Conservation (phyloP, 2,113 vertebrate species). For the Laticauda laticaudata region DNA sequence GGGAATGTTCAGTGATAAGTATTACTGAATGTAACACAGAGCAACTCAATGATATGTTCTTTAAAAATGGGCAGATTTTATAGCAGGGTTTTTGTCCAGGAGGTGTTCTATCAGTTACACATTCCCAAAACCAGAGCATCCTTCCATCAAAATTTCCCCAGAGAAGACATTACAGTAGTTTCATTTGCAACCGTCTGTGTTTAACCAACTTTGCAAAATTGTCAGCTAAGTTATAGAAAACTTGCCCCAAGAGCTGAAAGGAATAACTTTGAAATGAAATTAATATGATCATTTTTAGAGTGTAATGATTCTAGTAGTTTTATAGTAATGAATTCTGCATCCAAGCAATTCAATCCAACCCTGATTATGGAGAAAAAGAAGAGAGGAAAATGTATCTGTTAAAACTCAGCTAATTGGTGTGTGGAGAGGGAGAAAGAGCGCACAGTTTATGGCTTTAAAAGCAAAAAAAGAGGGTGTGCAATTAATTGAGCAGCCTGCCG, state of each 20-base stretch:
- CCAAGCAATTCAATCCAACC: not conserved
- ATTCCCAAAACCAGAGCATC: not conserved
- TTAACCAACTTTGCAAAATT: not conserved
- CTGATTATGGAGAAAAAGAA: not conserved
- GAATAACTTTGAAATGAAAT: slow-evolving; percentile 9
- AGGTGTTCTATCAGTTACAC: not conserved
- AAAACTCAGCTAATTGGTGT: slow-evolving; percentile 6
- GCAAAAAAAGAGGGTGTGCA: slow-evolving; percentile 6
- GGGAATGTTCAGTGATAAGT: not conserved
- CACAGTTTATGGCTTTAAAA: slow-evolving; percentile 11
- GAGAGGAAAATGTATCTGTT: not conserved
- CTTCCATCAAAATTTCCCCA: not conserved
- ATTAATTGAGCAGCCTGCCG: slow-evolving; percentile 10
- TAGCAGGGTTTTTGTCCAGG: not conserved
- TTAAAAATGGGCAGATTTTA: not conserved
- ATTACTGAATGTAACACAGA: not conserved
- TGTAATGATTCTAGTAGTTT: not conserved
- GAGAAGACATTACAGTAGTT: not conserved
- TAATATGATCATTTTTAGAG: not conserved
- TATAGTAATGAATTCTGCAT: not conserved
- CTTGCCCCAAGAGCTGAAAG: slow-evolving; percentile 6
- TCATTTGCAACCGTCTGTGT: not conserved
- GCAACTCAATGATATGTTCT: not conserved
- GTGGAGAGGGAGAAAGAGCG: not conserved
- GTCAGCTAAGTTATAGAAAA: slow-evolving; percentile 8